Percentiles rank a stretch among this genome's conserved stretches.
phyloP scores from a whole-genome alignment of 2,113 vertebrate species.

The Penelope pileata region DNA sequence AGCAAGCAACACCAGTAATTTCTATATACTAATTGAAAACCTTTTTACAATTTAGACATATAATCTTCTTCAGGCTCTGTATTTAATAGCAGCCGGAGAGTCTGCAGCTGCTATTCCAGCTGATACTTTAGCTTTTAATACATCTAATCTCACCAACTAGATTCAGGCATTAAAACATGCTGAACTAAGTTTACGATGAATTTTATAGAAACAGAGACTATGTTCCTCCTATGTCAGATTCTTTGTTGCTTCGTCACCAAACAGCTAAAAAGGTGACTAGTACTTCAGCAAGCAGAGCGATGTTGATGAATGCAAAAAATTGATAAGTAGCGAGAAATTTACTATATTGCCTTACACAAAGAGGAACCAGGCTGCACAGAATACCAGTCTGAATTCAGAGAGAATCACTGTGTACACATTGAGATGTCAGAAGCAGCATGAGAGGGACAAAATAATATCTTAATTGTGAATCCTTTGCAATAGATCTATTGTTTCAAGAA shows the following conservation, averaged over 20 bases:
- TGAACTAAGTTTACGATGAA: background rate
- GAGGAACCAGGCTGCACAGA: background rate
- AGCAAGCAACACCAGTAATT: background rate
- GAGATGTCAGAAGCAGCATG: background rate
- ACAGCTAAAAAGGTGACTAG: background rate
- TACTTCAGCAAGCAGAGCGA: background rate
- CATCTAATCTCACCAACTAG: background rate
- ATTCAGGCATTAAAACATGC: background rate
- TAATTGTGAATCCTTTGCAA: constrained; percentile 25
- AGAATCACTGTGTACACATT: background rate
- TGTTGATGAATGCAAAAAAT: background rate
- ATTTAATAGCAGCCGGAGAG: background rate
- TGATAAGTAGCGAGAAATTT: background rate
- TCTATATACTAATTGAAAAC: background rate
- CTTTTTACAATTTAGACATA: background rate
- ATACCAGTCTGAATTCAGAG: background rate
- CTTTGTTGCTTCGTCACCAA: background rate
- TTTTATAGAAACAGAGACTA: background rate
- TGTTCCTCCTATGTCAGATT: background rate
- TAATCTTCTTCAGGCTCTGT: background rate
- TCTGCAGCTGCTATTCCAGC: background rate
- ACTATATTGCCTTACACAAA: background rate
- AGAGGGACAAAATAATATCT: constrained; percentile 11
- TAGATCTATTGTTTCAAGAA: constrained; percentile 11
- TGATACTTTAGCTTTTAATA: background rate